Conservation (phyloP, 2,797 vertebrate species). For the Ceyx erithaca region DNA sequence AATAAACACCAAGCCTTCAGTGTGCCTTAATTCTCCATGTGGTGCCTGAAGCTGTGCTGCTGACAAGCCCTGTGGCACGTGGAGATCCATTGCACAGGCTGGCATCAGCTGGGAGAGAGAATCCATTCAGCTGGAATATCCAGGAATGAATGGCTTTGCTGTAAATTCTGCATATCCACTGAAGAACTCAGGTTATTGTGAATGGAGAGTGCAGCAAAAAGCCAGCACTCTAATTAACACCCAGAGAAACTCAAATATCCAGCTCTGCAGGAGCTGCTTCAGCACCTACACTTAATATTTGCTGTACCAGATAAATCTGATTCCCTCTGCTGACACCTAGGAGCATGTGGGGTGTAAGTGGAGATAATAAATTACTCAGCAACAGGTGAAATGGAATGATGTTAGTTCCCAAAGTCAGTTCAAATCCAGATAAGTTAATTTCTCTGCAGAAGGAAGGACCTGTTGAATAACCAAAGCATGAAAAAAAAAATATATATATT, state of each 20-base stretch:
- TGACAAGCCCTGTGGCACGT: not conserved
- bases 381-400: not conserved
- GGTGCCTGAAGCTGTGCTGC: conserved; percentile 4
- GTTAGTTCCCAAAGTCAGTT: not conserved
- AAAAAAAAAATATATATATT: not conserved
- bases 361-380: not conserved
- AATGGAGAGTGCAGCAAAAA: not conserved
- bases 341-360: not conserved
- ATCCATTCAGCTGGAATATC: not conserved
- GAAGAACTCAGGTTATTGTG: not conserved
- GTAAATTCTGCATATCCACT: not conserved
- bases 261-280: not conserved
- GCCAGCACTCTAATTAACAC: not conserved
- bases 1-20: conserved; percentile 25
- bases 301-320: not conserved
- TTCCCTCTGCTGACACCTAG: not conserved
- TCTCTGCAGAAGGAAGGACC: not conserved
- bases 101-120: not conserved
- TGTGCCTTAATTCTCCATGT: conserved; percentile 23
- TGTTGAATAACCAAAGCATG: not conserved
- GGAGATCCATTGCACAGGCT: not conserved
- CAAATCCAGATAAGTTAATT: not conserved
- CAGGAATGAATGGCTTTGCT: not conserved
- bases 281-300: not conserved
- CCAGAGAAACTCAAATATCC: not conserved